Evolutionary conservation across 64 coral and sea anemone species (phyloP).

Genomic region (Actinia equina): DNA sequence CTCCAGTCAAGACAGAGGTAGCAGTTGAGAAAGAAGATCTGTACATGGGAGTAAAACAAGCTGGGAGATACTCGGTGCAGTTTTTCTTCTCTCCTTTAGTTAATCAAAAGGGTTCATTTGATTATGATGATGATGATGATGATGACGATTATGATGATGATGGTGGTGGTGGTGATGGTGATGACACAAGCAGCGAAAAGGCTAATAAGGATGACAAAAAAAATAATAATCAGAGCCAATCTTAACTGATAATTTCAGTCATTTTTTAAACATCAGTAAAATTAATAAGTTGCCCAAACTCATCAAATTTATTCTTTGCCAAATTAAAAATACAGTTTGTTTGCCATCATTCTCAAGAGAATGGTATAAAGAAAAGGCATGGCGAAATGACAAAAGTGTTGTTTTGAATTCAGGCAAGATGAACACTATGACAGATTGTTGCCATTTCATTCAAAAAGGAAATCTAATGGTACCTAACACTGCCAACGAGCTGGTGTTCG

Average conservation of each 20-base stretch:
- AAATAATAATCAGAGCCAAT: not conserved
- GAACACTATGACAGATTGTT: too few species aligned
- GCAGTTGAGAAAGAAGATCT: constrained; percentile 53
- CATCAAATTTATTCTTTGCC: too few species aligned
- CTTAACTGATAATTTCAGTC: not conserved
- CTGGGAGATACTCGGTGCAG: constrained; percentile 49
- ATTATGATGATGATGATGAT: constrained; percentile 3
- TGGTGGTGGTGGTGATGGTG: not conserved
- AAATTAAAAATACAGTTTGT: too few species aligned
- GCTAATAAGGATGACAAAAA: not conserved
- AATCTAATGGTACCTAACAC: too few species aligned
- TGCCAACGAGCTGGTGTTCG: too few species aligned
- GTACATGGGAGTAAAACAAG: constrained; percentile 44
- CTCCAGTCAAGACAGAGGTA: constrained; percentile 26
- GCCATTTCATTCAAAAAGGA: too few species aligned
- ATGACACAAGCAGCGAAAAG: not conserved
- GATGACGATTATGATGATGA: not conserved
- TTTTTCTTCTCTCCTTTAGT: constrained; percentile 76
- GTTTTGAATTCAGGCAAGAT: too few species aligned
- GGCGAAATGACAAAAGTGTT: too few species aligned
- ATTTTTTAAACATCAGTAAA: too few species aligned
- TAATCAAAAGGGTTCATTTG: constrained; percentile 6
- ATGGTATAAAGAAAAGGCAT: too few species aligned
- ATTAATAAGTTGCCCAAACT: too few species aligned
- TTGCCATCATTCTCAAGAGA: too few species aligned